These are phyloP conservation scores for Sturnira hondurensis DNA, from an alignment of 2,113 vertebrate genomes.

Conservation along the genomic window DNA sequence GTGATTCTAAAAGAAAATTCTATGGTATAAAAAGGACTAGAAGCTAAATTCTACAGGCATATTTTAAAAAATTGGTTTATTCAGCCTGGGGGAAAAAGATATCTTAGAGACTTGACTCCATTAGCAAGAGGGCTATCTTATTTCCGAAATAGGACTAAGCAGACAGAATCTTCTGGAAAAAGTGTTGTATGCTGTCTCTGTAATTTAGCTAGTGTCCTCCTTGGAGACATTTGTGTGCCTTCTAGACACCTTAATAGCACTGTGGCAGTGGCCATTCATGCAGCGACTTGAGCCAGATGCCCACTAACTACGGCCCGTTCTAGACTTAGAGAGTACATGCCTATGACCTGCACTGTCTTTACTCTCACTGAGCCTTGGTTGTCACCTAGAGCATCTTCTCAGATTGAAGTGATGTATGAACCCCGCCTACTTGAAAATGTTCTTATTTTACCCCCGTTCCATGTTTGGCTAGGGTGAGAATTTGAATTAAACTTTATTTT, in stretches of 20 bases:
- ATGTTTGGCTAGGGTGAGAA: not conserved
- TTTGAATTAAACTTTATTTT: not conserved
- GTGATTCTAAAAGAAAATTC: not conserved
- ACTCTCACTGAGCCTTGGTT: not conserved
- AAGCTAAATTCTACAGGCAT: not conserved
- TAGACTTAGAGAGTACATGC: not conserved
- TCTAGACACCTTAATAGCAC: not conserved
- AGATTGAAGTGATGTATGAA: not conserved
- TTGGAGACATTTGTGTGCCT: not conserved
- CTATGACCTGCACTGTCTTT: not conserved
- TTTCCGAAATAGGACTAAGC: not conserved
- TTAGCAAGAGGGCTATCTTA: not conserved
- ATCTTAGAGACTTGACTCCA: not conserved
- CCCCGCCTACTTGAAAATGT: not conserved
- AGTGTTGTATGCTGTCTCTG: not conserved
- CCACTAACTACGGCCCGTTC: not conserved
- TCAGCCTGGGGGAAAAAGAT: not conserved
- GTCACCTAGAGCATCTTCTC: not conserved
- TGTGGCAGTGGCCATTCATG: not conserved
- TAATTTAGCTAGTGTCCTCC: not conserved
- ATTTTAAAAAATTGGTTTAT: not conserved
- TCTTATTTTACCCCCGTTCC: not conserved
- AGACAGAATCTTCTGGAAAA: not conserved
- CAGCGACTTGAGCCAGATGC: not conserved
- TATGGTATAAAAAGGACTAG: not conserved